Evolutionary conservation across 2,113 vertebrate genomes (phyloP).

Genomic region (Dascyllus trimaculatus): DNA sequence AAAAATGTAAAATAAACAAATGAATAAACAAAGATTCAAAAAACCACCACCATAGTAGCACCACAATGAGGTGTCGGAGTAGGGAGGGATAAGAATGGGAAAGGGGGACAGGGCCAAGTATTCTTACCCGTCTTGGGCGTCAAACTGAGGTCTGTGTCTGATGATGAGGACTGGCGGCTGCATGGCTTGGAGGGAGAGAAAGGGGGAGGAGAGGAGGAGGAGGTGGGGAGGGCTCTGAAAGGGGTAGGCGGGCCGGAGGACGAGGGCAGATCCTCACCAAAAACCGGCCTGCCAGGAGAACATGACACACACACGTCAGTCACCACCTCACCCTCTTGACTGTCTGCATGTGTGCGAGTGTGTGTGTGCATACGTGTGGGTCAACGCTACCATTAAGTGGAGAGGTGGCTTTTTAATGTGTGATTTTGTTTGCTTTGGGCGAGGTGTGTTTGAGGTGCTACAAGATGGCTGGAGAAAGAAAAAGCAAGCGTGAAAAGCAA

Average conservation of each 20-base stretch:
- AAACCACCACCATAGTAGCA: slow-evolving; percentile 66
- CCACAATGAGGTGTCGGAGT: slow-evolving; percentile 60
- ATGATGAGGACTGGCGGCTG: slow-evolving; percentile 99
- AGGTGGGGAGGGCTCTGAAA: slow-evolving; percentile 99
- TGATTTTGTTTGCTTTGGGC: slow-evolving; percentile 43
- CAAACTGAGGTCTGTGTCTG: slow-evolving; percentile 99
- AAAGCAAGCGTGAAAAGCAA: slow-evolving; percentile 78
- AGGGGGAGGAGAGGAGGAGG: slow-evolving; percentile 99
- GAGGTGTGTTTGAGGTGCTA: slow-evolving; percentile 73
- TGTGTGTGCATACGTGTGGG: slow-evolving; percentile 21
- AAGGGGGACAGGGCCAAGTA: slow-evolving; percentile 37
- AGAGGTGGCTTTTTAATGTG: slow-evolving; percentile 24
- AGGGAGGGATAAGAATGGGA: slow-evolving; percentile 36
- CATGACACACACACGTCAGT: slow-evolving; percentile 86
- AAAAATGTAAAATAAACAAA: background rate
- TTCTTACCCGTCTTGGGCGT: slow-evolving; percentile 99
- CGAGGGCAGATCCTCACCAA: slow-evolving; percentile 97
- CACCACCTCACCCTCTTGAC: slow-evolving; percentile 32
- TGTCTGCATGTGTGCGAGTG: slow-evolving; percentile 22
- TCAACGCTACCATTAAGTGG: slow-evolving; percentile 26
- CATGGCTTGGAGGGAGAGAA: slow-evolving; percentile 99
- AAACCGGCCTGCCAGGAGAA: slow-evolving; percentile 98
- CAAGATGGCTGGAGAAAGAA: slow-evolving; percentile 70
- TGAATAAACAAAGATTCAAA: slow-evolving; percentile 4
- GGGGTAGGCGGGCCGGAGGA: slow-evolving; percentile 99